Evolutionary conservation across 2,888 invertebrate species (phyloP).

Genomic region (Glyphotaelius pellucidus): DNA sequence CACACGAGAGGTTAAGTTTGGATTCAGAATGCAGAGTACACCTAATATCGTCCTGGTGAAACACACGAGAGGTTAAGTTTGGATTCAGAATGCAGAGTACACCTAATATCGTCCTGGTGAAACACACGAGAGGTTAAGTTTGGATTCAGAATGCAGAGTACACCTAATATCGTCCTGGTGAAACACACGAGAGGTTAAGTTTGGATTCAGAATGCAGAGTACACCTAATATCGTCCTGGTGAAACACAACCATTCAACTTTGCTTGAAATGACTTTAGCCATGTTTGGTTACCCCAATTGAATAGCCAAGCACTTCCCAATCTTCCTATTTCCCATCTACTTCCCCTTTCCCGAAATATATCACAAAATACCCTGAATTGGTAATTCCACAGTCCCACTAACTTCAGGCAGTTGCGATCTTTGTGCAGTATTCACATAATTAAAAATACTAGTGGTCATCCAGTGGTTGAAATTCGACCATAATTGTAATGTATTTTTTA

Average conservation of each 20-base stretch:
- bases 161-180: neutral
- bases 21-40: neutral
- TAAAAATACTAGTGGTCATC: too few relatives aligned
- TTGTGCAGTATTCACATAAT: too few relatives aligned
- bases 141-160: neutral
- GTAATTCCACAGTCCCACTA: too few relatives aligned
- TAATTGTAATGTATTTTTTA: too few relatives aligned
- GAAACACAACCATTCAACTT: neutral
- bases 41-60: neutral
- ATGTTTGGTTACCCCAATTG: neutral
- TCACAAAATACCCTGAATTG: too few relatives aligned
- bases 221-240: neutral
- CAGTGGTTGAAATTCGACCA: too few relatives aligned
- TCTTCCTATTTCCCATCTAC: neutral
- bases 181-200: neutral
- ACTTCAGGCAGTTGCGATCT: too few relatives aligned
- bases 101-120: neutral
- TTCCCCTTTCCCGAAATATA: neutral
- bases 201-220: neutral
- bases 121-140: neutral
- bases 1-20: neutral
- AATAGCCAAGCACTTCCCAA: neutral
- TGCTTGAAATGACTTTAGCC: neutral
- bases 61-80: neutral
- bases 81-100: neutral